Conservation (phyloP, 1,140 invertebrate genomes). For the Brachionus manjavacas region DNA sequence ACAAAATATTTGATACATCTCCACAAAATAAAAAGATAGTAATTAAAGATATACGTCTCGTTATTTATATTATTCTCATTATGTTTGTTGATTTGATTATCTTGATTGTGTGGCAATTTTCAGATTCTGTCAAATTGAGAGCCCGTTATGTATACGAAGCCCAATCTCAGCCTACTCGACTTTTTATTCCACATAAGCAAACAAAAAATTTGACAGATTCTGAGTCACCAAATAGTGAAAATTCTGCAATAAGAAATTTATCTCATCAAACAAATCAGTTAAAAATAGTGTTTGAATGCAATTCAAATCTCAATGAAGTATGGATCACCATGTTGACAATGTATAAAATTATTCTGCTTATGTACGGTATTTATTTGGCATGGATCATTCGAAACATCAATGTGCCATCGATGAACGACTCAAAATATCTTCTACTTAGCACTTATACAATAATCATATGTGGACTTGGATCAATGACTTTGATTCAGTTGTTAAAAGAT, state of each 20-base stretch:
- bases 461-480: conserved; percentile 44
- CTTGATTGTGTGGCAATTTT: conserved; percentile 46
- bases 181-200: neutral
- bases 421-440: conserved; percentile 47
- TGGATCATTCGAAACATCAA: conserved; percentile 49
- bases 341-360: conserved; percentile 47
- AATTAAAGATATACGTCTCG: conserved; percentile 46
- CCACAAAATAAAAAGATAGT: conserved; percentile 46
- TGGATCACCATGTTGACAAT: conserved; percentile 47
- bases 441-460: conserved; percentile 45
- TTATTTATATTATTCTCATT: conserved; percentile 45
- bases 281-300: conserved; percentile 45
- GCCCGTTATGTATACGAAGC: conserved; percentile 36
- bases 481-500: conserved; percentile 45
- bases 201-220: neutral
- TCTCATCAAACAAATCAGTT: conserved; percentile 34
- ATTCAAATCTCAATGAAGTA: conserved; percentile 43
- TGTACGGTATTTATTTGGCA: conserved; percentile 47
- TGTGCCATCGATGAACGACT: conserved; percentile 49
- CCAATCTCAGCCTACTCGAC: neutral
- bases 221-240: neutral
- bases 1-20: conserved; percentile 47
- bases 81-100: conserved; percentile 46
- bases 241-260: neutral
- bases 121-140: conserved; percentile 45